Evolutionary conservation across 2,113 vertebrate species (phyloP), one percentile per base, ranked within the genome.

Genomic region (Misgurnus anguillicaudatus): DNA sequence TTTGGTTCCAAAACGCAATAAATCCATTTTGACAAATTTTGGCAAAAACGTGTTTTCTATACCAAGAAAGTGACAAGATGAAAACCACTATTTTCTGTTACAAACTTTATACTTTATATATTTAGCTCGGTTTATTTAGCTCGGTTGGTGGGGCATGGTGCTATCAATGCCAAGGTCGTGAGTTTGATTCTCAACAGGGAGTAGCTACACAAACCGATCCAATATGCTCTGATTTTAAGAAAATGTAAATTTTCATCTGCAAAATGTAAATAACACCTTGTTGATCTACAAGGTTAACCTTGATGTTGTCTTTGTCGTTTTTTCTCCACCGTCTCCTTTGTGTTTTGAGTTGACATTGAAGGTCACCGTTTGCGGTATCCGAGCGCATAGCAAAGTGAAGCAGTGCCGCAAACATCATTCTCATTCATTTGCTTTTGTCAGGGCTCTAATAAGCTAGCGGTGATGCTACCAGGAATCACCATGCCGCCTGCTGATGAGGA

Each of bases 391-490:
- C 8, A 74, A 74, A 57, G 70, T 68, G 38, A 77, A 68, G 55
- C 68, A 5, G 19, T 62, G 45, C 13, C 13, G 19, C 68, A 63
- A 77, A 67, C 68, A 80, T 19, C 61, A 84, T 84, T 80, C 71
- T 78, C 80, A 80, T 80, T 84, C 62, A 78, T 84, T 80, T 80
- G 66, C 73, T 48, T 67, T 80, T 80, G 82, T 80, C 82, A 84
- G 78, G 24, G 53, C 31, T 10, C 62, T 84, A 83, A 83, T 83
- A 65, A 73, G 79, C 71, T 75, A 57, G 77, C n/a, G 14, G 57
- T 83, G 58, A 78, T 67, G 47, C 42, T 77, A 83, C 42, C 19
- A 72, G 73, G 53, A 80, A 80, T 45, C 53, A 31, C 16, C 10
- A 65, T 36, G 47, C 67, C 70, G 11, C 66, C 45, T 62, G 36